Evolutionary conservation across 2,888 invertebrate species (phyloP).

Genomic region (Conistra vaccinii): DNA sequence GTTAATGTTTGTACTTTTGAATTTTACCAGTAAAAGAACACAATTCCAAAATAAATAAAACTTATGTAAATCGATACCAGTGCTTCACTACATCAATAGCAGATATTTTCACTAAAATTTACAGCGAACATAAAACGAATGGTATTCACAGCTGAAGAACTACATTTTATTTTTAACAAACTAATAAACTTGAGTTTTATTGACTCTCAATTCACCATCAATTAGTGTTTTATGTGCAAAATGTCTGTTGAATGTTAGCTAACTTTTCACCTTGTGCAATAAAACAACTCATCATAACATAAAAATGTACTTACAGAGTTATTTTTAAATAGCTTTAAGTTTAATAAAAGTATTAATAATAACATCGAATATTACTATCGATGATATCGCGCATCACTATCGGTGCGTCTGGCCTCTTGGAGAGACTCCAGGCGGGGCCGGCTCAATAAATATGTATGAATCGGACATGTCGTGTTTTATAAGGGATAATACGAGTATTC

Average conservation of each 20-base stretch:
- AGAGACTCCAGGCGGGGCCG: slow-evolving; percentile 73
- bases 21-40: not conserved
- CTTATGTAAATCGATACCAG: not conserved
- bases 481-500: slow-evolving; percentile 62
- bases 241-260: slow-evolving; percentile 19
- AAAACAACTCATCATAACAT: not conserved
- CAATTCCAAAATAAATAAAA: slow-evolving; percentile 20
- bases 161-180: slow-evolving; percentile 48
- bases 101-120: slow-evolving; percentile 38
- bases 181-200: slow-evolving; percentile 50
- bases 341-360: not conserved
- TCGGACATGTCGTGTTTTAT: slow-evolving; percentile 73
- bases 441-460: slow-evolving; percentile 83
- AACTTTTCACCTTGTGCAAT: not conserved
- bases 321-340: not conserved
- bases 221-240: slow-evolving; percentile 40
- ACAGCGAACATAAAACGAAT: slow-evolving; percentile 44
- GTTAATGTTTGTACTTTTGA: not conserved
- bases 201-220: slow-evolving; percentile 41
- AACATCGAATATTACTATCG: slow-evolving; percentile 1
- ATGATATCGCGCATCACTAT: slow-evolving; percentile 33
- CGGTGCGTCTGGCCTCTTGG: slow-evolving; percentile 64
- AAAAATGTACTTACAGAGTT: no score
- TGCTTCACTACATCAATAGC: slow-evolving; percentile 15
- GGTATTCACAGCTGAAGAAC: slow-evolving; percentile 45